A percentile compares a stretch with the other conserved stretches of the same genome.
phyloP scores from a whole-genome alignment of 2,888 invertebrate species.

The Drosophila birchii region DNA sequence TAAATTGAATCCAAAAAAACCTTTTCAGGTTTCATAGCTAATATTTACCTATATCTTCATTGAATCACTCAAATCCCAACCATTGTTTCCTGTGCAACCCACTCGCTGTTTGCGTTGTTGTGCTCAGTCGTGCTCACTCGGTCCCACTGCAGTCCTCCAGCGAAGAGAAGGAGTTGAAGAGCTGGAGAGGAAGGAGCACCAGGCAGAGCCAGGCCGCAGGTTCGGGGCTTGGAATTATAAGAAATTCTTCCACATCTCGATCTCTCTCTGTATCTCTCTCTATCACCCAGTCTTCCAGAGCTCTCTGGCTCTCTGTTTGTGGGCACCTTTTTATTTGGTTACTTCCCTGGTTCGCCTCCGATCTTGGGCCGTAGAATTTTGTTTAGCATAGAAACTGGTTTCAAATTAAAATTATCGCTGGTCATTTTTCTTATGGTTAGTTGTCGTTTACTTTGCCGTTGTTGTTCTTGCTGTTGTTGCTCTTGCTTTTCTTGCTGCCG shows the following conservation, averaged over 20 bases:
- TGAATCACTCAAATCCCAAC: neutral
- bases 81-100: slow-evolving; percentile 24
- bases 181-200: slow-evolving; percentile 3
- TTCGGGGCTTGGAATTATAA: slow-evolving; percentile 28
- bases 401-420: slow-evolving; percentile 84
- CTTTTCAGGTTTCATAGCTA: neutral
- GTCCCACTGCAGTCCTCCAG: slow-evolving; percentile 36
- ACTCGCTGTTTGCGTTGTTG: slow-evolving; percentile 25
- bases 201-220: slow-evolving; percentile 10
- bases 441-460: slow-evolving; percentile 73
- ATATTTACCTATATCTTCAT: neutral
- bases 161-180: neutral
- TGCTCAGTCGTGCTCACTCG: slow-evolving; percentile 46
- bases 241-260: slow-evolving; percentile 58
- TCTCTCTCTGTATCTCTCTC: neutral
- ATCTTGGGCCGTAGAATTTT: slow-evolving; percentile 68
- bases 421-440: slow-evolving; percentile 81
- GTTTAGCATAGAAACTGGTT: slow-evolving; percentile 82
- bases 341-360: slow-evolving; percentile 40
- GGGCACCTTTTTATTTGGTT: slow-evolving; percentile 64
- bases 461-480: slow-evolving; percentile 20
- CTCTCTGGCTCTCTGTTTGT: slow-evolving; percentile 47
- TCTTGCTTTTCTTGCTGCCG: slow-evolving; percentile 18
- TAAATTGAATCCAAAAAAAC: neutral
- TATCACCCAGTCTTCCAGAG: slow-evolving; percentile 6